Percentiles rank a stretch among this genome's conserved stretches.
Conservation (phyloP, 2,888 invertebrate species). For the Cetonia aurata region DNA sequence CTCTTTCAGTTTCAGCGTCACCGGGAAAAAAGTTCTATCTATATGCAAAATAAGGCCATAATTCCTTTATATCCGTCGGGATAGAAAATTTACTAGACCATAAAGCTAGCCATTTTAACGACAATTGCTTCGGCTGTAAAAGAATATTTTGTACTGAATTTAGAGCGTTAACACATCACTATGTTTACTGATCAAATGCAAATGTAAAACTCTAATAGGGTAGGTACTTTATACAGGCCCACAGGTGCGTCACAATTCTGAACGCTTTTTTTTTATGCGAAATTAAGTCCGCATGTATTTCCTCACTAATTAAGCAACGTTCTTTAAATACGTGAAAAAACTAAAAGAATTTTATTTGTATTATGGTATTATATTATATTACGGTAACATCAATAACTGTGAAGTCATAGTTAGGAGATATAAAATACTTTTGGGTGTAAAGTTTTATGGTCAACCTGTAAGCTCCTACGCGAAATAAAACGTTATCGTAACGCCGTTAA, state of each 20-base stretch:
- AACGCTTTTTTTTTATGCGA: neutral
- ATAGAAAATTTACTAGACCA: slow-evolving; percentile 66
- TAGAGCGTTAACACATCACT: neutral
- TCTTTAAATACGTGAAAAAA: no score
- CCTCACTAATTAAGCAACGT: no score
- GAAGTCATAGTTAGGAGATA: neutral
- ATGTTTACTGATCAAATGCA: no score
- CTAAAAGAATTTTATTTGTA: no score
- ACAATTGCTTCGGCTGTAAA: slow-evolving; percentile 9
- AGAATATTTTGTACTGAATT: slow-evolving; percentile 10
- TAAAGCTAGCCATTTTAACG: slow-evolving; percentile 40
- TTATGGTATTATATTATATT: no score
- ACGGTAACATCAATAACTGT: no score
- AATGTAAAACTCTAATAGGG: no score
- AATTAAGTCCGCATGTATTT: neutral
- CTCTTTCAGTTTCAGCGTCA: neutral
- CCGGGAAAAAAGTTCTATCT: slow-evolving; percentile 14
- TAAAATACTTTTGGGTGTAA: neutral
- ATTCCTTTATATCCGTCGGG: slow-evolving; percentile 28
- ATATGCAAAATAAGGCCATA: slow-evolving; percentile 35
- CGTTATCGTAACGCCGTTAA: slow-evolving; percentile 5
- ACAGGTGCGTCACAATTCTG: no score
- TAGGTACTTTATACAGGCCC: no score
- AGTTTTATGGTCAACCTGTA: slow-evolving; percentile 5
- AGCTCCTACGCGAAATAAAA: neutral